Evolutionary conservation across 1,140 invertebrate species (phyloP), one percentile per base, ranked within the genome.

Genomic region (Leptinotarsa defecta): DNA sequence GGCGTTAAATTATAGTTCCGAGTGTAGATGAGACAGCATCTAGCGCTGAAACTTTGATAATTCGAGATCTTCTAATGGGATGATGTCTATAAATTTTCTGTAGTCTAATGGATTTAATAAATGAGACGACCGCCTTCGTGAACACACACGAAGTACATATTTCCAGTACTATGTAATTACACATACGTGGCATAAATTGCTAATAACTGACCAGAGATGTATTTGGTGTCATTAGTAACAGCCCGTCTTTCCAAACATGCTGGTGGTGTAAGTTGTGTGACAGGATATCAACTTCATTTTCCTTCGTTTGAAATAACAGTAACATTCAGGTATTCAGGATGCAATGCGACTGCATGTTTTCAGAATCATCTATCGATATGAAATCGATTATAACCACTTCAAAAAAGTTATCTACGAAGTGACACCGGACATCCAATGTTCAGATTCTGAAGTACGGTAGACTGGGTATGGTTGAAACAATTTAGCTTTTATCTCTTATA

Each of bases 151-250:
- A 68, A 68, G 65, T 68, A 43, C 22, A 68, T 68, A 24, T 68
- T 68, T 24, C 65, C 65, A 68, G 65, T 68, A 8, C 65, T 68
- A 68, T 68, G 65, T 68, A 68, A 68, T 68, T 68, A 68, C 65
- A 27, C 22, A 68, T 68, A 68, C 24, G 65, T 68, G 65, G 65
- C 24, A n/a, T 8, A 17, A 68, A 68, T 68, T 68, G 43, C 65
- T 68, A 68, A 68, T 43, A 68, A 8, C 65, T 68, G 24, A n/a
- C 20, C 24, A 17, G 19, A 43, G 65, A 22, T 17, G 65, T n/a
- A 68, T 57, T 57, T 57, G 34, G n/a, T 57, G 17, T 57, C 52
- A 57, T 57, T 57, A 57, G 52, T 17, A 57, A 57, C 15, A 57
- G 52, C 34, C 34, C 11, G 34, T 43, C 2, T 43, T 43, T 43